phyloP scores from a whole-genome alignment of 1,140 invertebrate genomes.

The Vollenhovia emeryi region DNA sequence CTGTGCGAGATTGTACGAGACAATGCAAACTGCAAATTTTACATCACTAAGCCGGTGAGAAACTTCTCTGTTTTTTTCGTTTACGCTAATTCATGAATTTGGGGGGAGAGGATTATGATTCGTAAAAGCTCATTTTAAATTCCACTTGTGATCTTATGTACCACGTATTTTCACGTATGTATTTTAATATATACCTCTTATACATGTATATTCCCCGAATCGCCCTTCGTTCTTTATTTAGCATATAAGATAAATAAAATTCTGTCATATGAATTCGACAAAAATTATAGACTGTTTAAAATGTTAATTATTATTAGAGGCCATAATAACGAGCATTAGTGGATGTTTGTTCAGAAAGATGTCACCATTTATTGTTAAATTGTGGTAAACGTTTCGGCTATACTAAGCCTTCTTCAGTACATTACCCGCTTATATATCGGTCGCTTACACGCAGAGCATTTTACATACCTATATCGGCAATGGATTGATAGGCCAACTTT shows the following conservation, averaged over 20 bases:
- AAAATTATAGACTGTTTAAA: not conserved
- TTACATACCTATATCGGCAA: too few species aligned
- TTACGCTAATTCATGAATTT: not conserved
- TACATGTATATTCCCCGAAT: not conserved
- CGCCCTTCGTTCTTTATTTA: not conserved
- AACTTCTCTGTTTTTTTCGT: not conserved
- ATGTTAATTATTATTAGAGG: too few species aligned
- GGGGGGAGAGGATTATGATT: too few species aligned
- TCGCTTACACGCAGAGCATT: too few species aligned
- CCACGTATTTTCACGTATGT: not conserved
- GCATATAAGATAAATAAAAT: not conserved
- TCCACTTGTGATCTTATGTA: not conserved
- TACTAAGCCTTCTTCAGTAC: too few species aligned
- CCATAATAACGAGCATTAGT: too few species aligned
- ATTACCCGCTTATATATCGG: too few species aligned
- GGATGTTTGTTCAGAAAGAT: too few species aligned
- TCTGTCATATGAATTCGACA: not conserved
- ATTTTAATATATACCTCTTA: not conserved
- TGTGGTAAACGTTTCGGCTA: too few species aligned
- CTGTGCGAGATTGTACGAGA: slow-evolving; percentile 84
- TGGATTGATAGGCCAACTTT: too few species aligned
- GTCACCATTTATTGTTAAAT: too few species aligned
- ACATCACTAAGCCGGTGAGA: slow-evolving; percentile 80
- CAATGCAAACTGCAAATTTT: slow-evolving; percentile 77
- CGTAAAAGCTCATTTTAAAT: not conserved